A percentile compares a stretch with the other conserved stretches of the same genome.
Conservation (phyloP, 1,140 invertebrate species). For the Caenorhabditis briggsae region DNA sequence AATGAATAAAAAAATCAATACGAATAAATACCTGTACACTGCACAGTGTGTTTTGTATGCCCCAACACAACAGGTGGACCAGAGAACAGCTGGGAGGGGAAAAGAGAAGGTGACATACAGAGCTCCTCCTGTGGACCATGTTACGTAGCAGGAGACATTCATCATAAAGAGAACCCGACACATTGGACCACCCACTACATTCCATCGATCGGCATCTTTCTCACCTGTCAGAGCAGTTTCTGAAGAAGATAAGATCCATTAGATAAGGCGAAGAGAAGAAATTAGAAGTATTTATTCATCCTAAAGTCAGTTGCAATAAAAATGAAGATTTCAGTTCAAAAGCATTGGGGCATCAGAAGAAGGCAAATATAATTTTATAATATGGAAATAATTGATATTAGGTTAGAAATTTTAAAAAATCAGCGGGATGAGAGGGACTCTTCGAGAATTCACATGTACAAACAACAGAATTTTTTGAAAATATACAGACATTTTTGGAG, state of each 20-base stretch:
- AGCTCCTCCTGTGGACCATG: too few relatives aligned
- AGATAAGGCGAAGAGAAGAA: neutral
- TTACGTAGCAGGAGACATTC: too few relatives aligned
- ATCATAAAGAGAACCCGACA: too few relatives aligned
- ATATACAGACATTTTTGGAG: slow-evolving; percentile 32
- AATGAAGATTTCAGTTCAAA: slow-evolving; percentile 44
- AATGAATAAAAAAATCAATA: too few relatives aligned
- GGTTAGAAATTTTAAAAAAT: neutral
- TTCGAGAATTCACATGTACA: slow-evolving; percentile 43
- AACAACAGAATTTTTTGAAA: slow-evolving; percentile 50
- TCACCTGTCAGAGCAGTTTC: neutral
- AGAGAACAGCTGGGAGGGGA: too few relatives aligned
- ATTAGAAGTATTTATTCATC: slow-evolving; percentile 28
- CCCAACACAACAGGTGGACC: too few relatives aligned
- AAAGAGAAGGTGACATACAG: too few relatives aligned
- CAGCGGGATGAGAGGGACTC: slow-evolving; percentile 7
- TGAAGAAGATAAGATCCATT: neutral
- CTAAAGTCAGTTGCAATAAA: neutral
- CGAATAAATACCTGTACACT: too few relatives aligned
- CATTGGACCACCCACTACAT: too few relatives aligned
- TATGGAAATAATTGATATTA: slow-evolving; percentile 20
- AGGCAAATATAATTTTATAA: neutral
- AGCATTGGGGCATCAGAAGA: slow-evolving; percentile 38
- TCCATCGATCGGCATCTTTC: too few relatives aligned
- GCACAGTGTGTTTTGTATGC: too few relatives aligned